Evolutionary conservation across 2,888 invertebrate genomes (phyloP), one percentile per base, ranked within the genome.

Genomic region (Alloplasta piceator): DNA sequence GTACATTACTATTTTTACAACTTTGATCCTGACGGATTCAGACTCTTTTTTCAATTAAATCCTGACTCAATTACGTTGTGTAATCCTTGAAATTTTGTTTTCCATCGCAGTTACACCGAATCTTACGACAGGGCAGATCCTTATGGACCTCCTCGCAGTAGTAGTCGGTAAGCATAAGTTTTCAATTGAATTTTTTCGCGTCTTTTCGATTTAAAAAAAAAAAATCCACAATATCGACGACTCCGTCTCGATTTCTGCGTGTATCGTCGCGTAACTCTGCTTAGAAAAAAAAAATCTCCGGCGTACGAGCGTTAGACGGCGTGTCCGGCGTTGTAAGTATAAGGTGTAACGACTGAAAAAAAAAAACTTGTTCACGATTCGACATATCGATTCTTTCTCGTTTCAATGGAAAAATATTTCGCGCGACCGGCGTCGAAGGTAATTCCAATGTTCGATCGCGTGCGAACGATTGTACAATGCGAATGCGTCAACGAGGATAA

Each of bases 121-220:
- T 89, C 88, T 73, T 92, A 92, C 83, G 92, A 92, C 82, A 89
- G 92, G 88, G 86, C 91, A 83, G 92, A 92, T 79, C 89, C 92
- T 9, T 92, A 92, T 79, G 92, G 91, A 84, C 91, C 92, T 82
- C 91, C 91, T n/a, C 91, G 92, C 78, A 91, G 90, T 82, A 89
- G 89, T 78, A 90, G 91, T 68, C 92, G 92, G 92, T 92, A 89
- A 92, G 92, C 92, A 26, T 39, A 58, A 60, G 43, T 36, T 60
- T 7, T 14, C 12, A 12, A 43, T 26, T 9, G 64, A 63, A 9
- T 67, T 14, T 43, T 43, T 73, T 67, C 63, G 72, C 68, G 52
- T n/a, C 9, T 60, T 6, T 16, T 43, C 58, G 9, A 43, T 60
- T 1, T n/a, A 55, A 16, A 64, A 61, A 52, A 63, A 66, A 79